phyloP scores from a whole-genome alignment of 2,888 invertebrate genomes.

The Apantesis nais region DNA sequence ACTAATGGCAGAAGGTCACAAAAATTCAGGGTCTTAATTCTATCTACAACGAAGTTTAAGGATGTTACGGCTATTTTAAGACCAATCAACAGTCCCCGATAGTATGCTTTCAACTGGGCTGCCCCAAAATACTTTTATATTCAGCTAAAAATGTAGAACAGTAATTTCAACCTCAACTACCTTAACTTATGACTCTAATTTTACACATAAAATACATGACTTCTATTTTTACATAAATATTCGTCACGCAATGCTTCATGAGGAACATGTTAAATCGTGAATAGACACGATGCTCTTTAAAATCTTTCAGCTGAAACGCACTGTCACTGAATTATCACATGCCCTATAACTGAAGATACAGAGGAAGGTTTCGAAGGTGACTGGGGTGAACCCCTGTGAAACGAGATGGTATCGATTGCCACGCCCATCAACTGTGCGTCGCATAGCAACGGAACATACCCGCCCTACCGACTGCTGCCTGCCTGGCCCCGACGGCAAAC shows the following conservation, averaged over 20 bases:
- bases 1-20: too few relatives aligned
- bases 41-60: too few relatives aligned
- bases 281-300: background rate
- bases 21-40: too few relatives aligned
- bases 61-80: too few relatives aligned
- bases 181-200: background rate
- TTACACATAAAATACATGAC: background rate
- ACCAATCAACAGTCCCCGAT: too few relatives aligned
- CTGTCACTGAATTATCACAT: constrained; percentile 46
- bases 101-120: background rate
- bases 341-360: constrained; percentile 32
- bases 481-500: constrained; percentile 46
- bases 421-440: constrained; percentile 87
- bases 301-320: background rate
- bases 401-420: constrained; percentile 89
- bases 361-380: constrained; percentile 53
- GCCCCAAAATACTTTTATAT: background rate
- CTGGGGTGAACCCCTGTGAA: constrained; percentile 55
- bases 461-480: constrained; percentile 53
- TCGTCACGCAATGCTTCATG: background rate
- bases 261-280: background rate
- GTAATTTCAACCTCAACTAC: background rate
- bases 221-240: background rate
- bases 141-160: background rate
- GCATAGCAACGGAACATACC: constrained; percentile 74